Evolutionary conservation across 2,888 invertebrate species (phyloP), one percentile per base, ranked within the genome.

Genomic region (Plagodis dolabraria): DNA sequence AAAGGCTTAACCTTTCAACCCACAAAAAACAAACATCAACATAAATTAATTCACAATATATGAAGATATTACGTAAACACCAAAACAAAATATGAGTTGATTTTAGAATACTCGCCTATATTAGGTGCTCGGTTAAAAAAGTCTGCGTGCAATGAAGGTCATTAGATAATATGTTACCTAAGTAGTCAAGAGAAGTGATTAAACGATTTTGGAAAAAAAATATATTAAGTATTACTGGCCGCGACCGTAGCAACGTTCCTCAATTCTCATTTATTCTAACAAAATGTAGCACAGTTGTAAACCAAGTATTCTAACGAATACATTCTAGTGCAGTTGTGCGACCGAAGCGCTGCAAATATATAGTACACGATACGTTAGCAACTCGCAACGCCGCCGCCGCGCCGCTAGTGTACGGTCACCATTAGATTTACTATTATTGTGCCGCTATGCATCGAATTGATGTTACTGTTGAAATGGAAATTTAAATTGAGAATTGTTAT

Each of bases 301-400:
- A 55, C 49, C 43, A 34, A 53, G 33, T 52, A 48, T 38, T 7
- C 45, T 44, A 47, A 38, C 54, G 55, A 48, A 60, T 60, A 52
- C 38, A 55, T 60, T 51, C 60, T 9, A 10, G 50, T 43, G 22
- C 35, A 11, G 47, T 8, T 36, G 36, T 33, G 7, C 47, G 36
- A 33, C 49, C 49, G 53, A 49, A 42, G 49, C 52, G 63, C 55
- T 55, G 45, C 54, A 52, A 58, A 57, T 45, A 58, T 53, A 11
- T 58, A 58, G 43, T 43, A 52, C 54, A 55, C 49, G 33, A 43
- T 53, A 52, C 53, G 47, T 47, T 50, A 33, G 49, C 51, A 42
- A 46, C n/a, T 35, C 50, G 7, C 47, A 47, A 12, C 51, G 22
- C 22, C 22, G 22, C 1, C 22, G 22, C 4, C 22, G 22, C 4